Base-by-base conservation (phyloP, 1,140 invertebrate species). In the Neotoxoptera formosana region DNA sequence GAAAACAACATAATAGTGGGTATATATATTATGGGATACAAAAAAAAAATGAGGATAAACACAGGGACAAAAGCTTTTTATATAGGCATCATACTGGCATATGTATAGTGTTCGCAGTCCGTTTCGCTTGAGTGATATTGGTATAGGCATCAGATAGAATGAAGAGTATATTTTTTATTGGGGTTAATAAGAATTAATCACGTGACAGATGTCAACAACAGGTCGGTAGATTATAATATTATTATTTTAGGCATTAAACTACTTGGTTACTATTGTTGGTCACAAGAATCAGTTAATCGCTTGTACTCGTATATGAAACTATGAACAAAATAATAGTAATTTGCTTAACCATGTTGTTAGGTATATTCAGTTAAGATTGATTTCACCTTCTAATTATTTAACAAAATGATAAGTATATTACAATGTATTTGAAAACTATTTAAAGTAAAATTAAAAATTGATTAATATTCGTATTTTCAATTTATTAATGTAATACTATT, bases 21-120 rank as follows among this genome's bases (percentile, higher is more conserved):
- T 9, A 48, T 9, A 8, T 9, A 53, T 53, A 53, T 3, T 67
- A 30, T 30, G n/a, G n/a, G 60, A n/a, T 76, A 17, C 14, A 67
- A 56, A 56, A 60, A 56, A 60, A 60, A 76, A 76, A 76, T n/a
- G 30, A 76, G 60, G 60, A 76, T 76, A 76, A 76, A 76, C n/a
- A 76, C 60, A 76, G 30, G 60, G 60, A 76, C 60, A 76, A 76
- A n/a, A 76, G 14, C 17, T n/a, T 76, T 76, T 76, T 53, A 23
- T 53, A 23, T 53, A 23, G 21, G 21, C 14, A 53, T n/a, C n/a
- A n/a, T n/a, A n/a, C n/a, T n/a, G n/a, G n/a, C n/a, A n/a, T n/a
- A n/a, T 4, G 20, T 53, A 76, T 76, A 76, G 17, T 76, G n/a
- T 76, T 17, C 60, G 30, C n/a, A n/a, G 30, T n/a, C 11, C 30